A percentile compares a stretch with the other conserved stretches of the same genome.
Evolutionary conservation across 2,797 vertebrate genomes (phyloP).

Genomic region (Clarias platycephalus): DNA sequence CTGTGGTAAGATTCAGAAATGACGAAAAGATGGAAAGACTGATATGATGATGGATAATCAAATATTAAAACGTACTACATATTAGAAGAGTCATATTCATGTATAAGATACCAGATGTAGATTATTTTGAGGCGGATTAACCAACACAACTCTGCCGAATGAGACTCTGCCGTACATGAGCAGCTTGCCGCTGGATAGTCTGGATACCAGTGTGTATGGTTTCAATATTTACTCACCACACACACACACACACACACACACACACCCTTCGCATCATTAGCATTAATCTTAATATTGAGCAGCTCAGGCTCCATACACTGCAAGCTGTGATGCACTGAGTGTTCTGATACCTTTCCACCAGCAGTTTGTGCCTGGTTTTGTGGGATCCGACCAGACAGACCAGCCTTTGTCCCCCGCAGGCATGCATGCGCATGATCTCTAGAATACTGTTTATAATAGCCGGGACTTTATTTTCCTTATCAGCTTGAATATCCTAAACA

Average conservation of each 20-base stretch:
- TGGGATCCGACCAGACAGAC: no score
- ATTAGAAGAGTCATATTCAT: not conserved
- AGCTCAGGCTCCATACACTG: no score
- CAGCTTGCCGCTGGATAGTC: not conserved
- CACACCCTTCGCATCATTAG: no score
- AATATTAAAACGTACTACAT: not conserved
- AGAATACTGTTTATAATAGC: not conserved
- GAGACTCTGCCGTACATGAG: not conserved
- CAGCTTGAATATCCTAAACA: not conserved
- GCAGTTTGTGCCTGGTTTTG: no score
- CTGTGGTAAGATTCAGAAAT: conserved; percentile 79
- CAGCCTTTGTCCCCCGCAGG: no score
- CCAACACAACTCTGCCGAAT: no score
- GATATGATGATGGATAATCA: not conserved
- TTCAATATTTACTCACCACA: not conserved
- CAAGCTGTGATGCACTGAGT: no score
- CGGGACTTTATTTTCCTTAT: not conserved
- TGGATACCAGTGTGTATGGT: not conserved
- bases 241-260: not conserved
- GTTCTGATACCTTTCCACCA: no score
- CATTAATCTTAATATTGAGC: no score
- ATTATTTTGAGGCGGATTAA: not conserved
- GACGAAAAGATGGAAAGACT: no score
- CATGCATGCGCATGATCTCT: no score
- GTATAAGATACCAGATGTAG: not conserved